A percentile compares a stretch with the other conserved stretches of the same genome.
These are phyloP conservation scores for Molorchus minor DNA, from an alignment of 2,888 invertebrate species.

Conservation along the genomic window DNA sequence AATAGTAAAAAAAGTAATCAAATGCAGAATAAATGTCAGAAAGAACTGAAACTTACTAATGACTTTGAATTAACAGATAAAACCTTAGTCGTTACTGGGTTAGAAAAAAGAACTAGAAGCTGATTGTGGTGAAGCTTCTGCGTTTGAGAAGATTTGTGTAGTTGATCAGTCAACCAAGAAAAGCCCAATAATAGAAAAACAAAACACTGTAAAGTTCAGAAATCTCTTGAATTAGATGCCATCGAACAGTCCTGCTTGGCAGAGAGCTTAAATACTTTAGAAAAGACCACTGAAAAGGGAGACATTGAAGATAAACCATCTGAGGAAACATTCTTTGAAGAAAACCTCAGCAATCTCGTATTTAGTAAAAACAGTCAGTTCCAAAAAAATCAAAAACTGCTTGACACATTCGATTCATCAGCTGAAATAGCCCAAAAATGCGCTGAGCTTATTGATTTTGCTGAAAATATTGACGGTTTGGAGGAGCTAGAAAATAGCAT, in stretches of 20 bases:
- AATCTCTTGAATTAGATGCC: background rate
- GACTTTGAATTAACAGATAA: background rate
- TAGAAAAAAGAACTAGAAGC: background rate
- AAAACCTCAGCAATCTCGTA: background rate
- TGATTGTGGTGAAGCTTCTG: background rate
- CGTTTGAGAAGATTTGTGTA: too few relatives aligned
- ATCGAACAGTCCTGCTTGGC: slow-evolving; percentile 25
- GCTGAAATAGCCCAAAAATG: slow-evolving; percentile 19
- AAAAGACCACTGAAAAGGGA: background rate
- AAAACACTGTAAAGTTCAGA: background rate
- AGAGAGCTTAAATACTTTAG: slow-evolving; percentile 17
- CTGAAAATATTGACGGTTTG: slow-evolving; percentile 34
- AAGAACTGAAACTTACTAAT: background rate
- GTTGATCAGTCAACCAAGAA: too few relatives aligned
- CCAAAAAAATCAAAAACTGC: background rate
- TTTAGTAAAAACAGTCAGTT: background rate
- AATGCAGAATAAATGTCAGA: background rate
- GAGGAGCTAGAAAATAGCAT: slow-evolving; percentile 40
- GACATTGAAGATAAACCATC: background rate
- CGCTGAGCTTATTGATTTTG: slow-evolving; percentile 33
- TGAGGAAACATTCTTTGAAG: background rate
- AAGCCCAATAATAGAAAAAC: background rate
- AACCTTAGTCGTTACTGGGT: background rate
- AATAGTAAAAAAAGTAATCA: slow-evolving; percentile 10
- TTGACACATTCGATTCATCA: background rate